phyloP scores from a whole-genome alignment of 2,113 vertebrate species.

The Corythornis madagascariensis region DNA sequence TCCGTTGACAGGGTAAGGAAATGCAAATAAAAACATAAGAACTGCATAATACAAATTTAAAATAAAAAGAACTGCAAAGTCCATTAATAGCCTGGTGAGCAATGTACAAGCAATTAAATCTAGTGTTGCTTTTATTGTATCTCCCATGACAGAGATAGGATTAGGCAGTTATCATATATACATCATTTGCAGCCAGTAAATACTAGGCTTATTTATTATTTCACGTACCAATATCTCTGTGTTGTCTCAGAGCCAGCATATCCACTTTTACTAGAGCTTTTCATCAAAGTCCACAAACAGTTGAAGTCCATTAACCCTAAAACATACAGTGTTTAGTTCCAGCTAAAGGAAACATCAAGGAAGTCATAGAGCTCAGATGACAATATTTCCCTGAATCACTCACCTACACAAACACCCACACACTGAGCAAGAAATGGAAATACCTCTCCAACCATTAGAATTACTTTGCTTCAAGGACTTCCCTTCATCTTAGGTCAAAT shows the following conservation, averaged over 20 bases:
- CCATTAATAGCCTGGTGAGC: not conserved
- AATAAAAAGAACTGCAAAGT: not conserved
- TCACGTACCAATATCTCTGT: not conserved
- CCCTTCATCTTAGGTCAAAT: not conserved
- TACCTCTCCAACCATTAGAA: not conserved
- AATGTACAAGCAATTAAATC: not conserved
- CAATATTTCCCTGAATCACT: not conserved
- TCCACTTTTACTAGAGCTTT: not conserved
- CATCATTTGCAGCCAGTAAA: not conserved
- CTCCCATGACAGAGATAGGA: not conserved
- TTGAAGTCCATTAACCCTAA: not conserved
- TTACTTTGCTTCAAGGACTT: not conserved
- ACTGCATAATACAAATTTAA: not conserved
- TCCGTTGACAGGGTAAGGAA: not conserved
- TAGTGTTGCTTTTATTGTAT: not conserved
- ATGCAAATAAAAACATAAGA: not conserved
- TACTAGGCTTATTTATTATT: not conserved
- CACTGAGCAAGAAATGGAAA: not conserved
- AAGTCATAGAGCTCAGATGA: not conserved
- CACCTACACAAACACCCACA: not conserved
- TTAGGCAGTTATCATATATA: not conserved
- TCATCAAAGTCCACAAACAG: not conserved
- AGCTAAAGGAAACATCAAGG: not conserved
- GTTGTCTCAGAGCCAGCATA: not conserved
- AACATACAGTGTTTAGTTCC: not conserved